These are phyloP conservation scores for Pseudopodoces humilis DNA, from an alignment of 2,113 vertebrate species.

Conservation along the genomic window DNA sequence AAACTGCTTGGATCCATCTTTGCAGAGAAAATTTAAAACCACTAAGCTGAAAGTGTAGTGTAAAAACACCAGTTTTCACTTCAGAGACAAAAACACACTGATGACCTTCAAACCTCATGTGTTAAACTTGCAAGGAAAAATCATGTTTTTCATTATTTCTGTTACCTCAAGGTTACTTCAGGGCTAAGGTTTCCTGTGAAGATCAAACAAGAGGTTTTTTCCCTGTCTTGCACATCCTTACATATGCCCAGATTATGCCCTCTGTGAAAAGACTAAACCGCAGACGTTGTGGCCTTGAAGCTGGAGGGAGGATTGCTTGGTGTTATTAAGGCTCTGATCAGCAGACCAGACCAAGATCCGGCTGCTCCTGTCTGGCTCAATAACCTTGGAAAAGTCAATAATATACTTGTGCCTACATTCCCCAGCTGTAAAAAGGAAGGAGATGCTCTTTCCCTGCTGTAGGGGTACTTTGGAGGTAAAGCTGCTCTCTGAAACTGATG, in stretches of 20 bases:
- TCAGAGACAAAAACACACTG: slow-evolving; percentile 18
- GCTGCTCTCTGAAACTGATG: background rate
- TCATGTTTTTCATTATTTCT: slow-evolving; percentile 41
- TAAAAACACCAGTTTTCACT: slow-evolving; percentile 51
- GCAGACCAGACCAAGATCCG: slow-evolving; percentile 15
- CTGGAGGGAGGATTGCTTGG: slow-evolving; percentile 25
- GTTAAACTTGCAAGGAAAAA: slow-evolving; percentile 48
- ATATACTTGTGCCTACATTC: background rate
- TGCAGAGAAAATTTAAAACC: background rate
- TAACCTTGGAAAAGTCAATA: slow-evolving; percentile 37
- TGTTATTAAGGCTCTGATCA: slow-evolving; percentile 43
- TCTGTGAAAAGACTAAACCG: background rate
- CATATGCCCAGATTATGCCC: background rate
- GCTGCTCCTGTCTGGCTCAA: background rate
- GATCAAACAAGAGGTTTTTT: slow-evolving; percentile 15
- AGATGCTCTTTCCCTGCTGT: background rate
- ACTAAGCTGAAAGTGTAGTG: background rate
- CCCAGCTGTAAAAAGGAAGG: background rate
- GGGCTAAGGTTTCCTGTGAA: slow-evolving; percentile 33
- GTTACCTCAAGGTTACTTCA: slow-evolving; percentile 41
- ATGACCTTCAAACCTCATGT: slow-evolving; percentile 46
- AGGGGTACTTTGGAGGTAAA: background rate
- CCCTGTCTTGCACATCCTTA: background rate
- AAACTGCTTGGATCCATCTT: background rate
- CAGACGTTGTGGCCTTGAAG: slow-evolving; percentile 25